Base-by-base conservation (phyloP, 1,140 invertebrate species). In the Drosophila ficusphila region DNA sequence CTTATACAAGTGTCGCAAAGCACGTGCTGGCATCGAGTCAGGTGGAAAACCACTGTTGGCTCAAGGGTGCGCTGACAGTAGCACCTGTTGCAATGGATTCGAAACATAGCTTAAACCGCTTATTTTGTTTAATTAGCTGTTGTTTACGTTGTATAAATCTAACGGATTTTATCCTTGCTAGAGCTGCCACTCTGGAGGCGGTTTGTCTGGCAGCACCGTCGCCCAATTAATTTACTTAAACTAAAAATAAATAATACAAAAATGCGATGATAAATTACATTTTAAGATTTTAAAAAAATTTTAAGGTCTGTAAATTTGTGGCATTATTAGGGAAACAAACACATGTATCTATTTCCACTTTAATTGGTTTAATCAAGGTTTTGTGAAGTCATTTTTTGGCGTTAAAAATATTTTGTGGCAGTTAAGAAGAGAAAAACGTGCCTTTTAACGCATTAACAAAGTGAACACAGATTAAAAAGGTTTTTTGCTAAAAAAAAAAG, bases 11-110 rank as follows among this genome's bases (percentile, higher is more conserved):
- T 11, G 11, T 2, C 18, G 19, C 79, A 82, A 7, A 82, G 7
- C 14, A 82, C 41, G 14, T 82, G 79, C n/a, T 83, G 70, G 31
- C 79, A 82, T 7, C 44, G 48, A 4, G 34, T 34, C n/a, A 82
- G 14, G 36, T 74, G 31, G 9, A 74, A 78, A 9, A 21, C 5
- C 18, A 38, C 4, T 4, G 16, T 2, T 4, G 38, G 16, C 1
- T 64, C 31, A 1, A 14, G 0, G 4, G 12, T 12, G 8, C 61
- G 74, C n/a, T 14, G 29, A 19, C 3, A 34, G 0, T n/a, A 34
- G 9, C 79, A 82, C 18, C 53, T 57, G 44, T 82, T 82, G 53
- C 79, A 82, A 5, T 64, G 41, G 4, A 82, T 18, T 0, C 68
- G 74, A 51, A 81, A 62, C 78, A 81, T 81, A 18, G 16, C 18